These are phyloP conservation scores for Macrobrachium nipponense DNA, from an alignment of 1,140 invertebrate species.

Conservation along the genomic window DNA sequence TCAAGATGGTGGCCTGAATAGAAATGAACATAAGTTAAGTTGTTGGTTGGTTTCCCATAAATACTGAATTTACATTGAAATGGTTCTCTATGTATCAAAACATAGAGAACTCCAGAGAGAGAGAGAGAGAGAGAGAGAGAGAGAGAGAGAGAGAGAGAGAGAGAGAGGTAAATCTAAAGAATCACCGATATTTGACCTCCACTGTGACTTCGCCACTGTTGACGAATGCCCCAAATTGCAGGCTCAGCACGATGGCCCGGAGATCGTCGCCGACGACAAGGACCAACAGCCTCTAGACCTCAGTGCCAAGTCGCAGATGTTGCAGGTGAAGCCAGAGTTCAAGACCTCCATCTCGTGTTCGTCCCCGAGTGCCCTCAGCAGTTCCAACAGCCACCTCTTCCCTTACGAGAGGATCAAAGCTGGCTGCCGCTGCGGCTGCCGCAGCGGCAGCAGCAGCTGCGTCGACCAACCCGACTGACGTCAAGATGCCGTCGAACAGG, in stretches of 20 bases:
- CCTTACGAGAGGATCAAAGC: conserved; percentile 1
- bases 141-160: no score
- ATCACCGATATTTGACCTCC: background rate
- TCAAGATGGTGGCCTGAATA: no score
- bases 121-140: no score
- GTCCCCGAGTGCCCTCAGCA: background rate
- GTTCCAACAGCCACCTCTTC: conserved; percentile 1
- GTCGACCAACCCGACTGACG: background rate
- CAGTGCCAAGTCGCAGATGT: conserved; percentile 38
- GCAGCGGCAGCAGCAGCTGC: background rate
- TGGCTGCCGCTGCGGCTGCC: no score
- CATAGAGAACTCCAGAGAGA: no score
- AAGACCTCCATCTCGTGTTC: background rate
- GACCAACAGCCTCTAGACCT: conserved; percentile 42
- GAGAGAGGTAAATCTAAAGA: background rate
- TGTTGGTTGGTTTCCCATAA: no score
- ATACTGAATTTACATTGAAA: no score
- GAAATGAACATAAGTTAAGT: no score
- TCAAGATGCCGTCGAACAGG: conserved; percentile 29
- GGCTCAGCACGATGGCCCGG: conserved; percentile 8
- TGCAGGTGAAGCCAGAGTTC: conserved; percentile 9
- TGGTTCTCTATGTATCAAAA: no score
- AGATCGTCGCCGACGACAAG: conserved; percentile 11
- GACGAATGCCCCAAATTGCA: background rate
- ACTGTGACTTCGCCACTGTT: background rate